These are phyloP conservation scores for Engystomops pustulosus DNA, from an alignment of 2,113 vertebrate genomes.

Conservation along the genomic window DNA sequence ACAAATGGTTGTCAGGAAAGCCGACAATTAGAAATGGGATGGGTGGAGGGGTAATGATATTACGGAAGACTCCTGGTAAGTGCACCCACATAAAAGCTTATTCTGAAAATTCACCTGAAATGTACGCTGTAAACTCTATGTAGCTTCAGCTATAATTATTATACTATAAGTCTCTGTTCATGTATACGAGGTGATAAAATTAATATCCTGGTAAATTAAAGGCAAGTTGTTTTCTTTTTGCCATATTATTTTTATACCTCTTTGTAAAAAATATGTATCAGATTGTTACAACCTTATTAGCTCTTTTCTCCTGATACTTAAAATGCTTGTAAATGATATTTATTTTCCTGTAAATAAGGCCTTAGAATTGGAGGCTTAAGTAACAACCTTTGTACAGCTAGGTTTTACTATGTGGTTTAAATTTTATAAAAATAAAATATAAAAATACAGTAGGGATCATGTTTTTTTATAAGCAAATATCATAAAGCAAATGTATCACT, in stretches of 20 bases:
- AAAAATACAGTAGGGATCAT: not conserved
- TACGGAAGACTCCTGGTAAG: no score
- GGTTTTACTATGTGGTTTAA: not conserved
- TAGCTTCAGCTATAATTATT: not conserved
- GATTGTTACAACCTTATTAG: constrained; percentile 35
- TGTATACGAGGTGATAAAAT: constrained; percentile 7
- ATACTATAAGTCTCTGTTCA: not conserved
- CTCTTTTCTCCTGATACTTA: not conserved
- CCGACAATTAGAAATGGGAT: no score
- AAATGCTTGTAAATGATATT: constrained; percentile 36
- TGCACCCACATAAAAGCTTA: not conserved
- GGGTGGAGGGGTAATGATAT: no score
- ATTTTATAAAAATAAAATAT: no score
- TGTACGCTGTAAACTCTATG: not conserved
- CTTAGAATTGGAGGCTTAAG: not conserved
- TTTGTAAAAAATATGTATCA: constrained; percentile 28
- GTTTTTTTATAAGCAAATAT: no score
- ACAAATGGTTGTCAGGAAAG: no score
- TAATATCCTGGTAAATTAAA: constrained; percentile 36
- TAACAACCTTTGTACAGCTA: not conserved
- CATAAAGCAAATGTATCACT: no score
- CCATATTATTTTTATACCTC: constrained; percentile 19
- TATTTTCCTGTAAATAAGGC: constrained; percentile 13
- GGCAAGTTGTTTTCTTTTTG: constrained; percentile 1
- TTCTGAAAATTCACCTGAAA: not conserved